Conservation (phyloP, 2,113 vertebrate genomes). For the Macquaria ambigua region DNA sequence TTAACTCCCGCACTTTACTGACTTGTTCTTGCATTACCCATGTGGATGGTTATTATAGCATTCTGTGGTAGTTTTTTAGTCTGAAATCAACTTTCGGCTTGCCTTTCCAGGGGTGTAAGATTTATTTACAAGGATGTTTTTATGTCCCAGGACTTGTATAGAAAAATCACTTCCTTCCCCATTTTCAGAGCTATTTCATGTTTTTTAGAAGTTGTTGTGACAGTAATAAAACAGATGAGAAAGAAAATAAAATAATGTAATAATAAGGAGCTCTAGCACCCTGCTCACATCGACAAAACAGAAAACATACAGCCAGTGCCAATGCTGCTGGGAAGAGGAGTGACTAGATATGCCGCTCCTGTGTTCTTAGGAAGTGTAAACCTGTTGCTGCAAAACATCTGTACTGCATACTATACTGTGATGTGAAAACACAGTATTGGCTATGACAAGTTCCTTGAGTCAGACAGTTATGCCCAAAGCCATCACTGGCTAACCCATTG, state of each 20-base stretch:
- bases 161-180: background rate
- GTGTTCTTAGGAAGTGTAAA: conserved; percentile 1
- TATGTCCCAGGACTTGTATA: background rate
- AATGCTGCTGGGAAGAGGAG: background rate
- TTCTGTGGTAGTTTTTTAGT: background rate
- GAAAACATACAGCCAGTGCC: background rate
- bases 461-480: background rate
- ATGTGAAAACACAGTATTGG: background rate
- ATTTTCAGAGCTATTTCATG: background rate
- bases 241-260: background rate
- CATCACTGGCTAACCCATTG: background rate
- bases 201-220: background rate
- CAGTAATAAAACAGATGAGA: background rate
- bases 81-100: background rate
- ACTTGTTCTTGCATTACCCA: background rate
- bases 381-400: background rate
- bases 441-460: background rate
- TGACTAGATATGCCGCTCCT: background rate
- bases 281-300: background rate
- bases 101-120: background rate
- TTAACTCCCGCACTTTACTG: background rate
- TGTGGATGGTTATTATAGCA: background rate
- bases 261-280: background rate
- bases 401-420: background rate
- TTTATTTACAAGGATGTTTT: background rate